Conservation (phyloP, 1,140 invertebrate species). For the Scaptomyza pallida region DNA sequence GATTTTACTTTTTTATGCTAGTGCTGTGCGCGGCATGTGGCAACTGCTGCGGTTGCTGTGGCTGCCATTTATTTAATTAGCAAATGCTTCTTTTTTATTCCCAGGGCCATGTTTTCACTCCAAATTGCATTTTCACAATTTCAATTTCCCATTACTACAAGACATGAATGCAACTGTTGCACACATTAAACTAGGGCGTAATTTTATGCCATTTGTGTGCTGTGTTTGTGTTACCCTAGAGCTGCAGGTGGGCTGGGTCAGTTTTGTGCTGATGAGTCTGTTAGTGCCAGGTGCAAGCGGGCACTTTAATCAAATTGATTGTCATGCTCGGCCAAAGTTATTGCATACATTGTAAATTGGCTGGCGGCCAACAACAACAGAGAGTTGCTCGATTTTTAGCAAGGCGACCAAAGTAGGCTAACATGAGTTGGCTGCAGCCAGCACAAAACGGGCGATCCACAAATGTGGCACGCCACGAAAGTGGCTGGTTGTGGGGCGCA, state of each 20-base stretch:
- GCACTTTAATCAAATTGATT: slow-evolving; percentile 61
- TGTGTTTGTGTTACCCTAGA: neutral
- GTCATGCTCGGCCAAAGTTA: slow-evolving; percentile 42
- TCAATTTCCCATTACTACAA: neutral
- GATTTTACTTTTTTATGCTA: no score
- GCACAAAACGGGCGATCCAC: slow-evolving; percentile 34
- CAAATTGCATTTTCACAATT: slow-evolving; percentile 19
- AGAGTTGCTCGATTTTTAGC: slow-evolving; percentile 47
- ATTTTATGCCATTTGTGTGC: slow-evolving; percentile 8
- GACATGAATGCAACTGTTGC: slow-evolving; percentile 1
- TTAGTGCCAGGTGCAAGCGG: slow-evolving; percentile 17
- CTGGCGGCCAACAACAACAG: slow-evolving; percentile 19
- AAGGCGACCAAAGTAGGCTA: slow-evolving; percentile 61
- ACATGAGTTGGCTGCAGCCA: slow-evolving; percentile 26
- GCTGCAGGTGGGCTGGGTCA: neutral
- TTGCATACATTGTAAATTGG: slow-evolving; percentile 55
- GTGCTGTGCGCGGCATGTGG: neutral
- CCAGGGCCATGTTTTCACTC: slow-evolving; percentile 9
- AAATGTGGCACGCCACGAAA: slow-evolving; percentile 72
- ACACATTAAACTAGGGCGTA: slow-evolving; percentile 11
- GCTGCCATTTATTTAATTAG: neutral
- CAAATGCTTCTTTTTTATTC: slow-evolving; percentile 1
- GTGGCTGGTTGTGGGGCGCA: slow-evolving; percentile 56
- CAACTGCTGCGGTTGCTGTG: neutral
- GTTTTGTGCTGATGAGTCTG: neutral